phyloP scores from a whole-genome alignment of 2,888 invertebrate genomes.

The Anarsia innoxiella region DNA sequence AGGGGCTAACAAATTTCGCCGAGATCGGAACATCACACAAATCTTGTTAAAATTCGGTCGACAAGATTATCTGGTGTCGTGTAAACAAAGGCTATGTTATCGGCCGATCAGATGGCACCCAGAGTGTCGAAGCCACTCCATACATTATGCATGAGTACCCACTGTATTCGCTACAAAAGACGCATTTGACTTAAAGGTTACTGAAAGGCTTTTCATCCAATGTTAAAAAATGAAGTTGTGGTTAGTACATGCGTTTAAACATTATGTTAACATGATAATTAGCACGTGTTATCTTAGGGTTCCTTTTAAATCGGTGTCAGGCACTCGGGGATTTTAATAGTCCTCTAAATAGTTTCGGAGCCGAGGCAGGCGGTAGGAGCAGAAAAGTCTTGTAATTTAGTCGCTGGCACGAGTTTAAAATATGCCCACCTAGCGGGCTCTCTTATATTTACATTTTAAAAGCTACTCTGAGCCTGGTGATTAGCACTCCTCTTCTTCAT shows the following conservation, averaged over 20 bases:
- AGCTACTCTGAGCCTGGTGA: slow-evolving; percentile 16
- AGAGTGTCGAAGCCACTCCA: slow-evolving; percentile 26
- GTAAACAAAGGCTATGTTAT: slow-evolving; percentile 61
- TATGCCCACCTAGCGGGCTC: slow-evolving; percentile 32
- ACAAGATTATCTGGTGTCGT: slow-evolving; percentile 54
- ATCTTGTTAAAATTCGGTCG: slow-evolving; percentile 60
- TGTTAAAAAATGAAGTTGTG: no score
- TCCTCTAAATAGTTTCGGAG: slow-evolving; percentile 45
- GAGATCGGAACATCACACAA: slow-evolving; percentile 45
- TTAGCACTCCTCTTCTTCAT: slow-evolving; percentile 15
- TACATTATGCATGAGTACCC: slow-evolving; percentile 59
- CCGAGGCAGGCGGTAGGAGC: slow-evolving; percentile 36
- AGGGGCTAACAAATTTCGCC: slow-evolving; percentile 28
- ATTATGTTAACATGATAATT: no score
- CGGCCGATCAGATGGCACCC: slow-evolving; percentile 54
- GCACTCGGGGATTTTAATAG: slow-evolving; percentile 51
- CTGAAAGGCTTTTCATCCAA: no score
- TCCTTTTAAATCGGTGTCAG: slow-evolving; percentile 46
- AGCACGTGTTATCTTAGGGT: slow-evolving; percentile 41
- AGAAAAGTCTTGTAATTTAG: slow-evolving; percentile 46
- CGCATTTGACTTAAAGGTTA: slow-evolving; percentile 22
- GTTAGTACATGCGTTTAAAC: no score
- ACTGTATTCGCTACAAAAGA: slow-evolving; percentile 41
- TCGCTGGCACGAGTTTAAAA: slow-evolving; percentile 36
- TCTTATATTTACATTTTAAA: slow-evolving; percentile 25